phyloP scores from a whole-genome alignment of 2,113 vertebrate genomes.

The Australoheros scitulus region DNA sequence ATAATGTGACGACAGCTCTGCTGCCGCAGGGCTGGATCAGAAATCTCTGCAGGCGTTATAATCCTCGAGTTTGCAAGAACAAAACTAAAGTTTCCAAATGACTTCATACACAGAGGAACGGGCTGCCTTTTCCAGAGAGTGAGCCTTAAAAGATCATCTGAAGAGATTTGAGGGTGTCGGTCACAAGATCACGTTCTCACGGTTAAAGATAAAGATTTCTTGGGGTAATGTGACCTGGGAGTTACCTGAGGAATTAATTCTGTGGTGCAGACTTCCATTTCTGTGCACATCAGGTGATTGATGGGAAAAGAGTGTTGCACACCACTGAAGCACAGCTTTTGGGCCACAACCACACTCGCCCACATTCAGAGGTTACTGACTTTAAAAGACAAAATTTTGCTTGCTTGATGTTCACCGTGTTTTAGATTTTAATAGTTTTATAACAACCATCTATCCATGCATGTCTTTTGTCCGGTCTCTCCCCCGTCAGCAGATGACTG shows the following conservation, averaged over 20 bases:
- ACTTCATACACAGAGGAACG: background rate
- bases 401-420: too few relatives aligned
- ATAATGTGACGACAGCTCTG: background rate
- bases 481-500: too few relatives aligned
- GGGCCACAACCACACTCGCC: background rate
- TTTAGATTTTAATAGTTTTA: too few relatives aligned
- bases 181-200: background rate
- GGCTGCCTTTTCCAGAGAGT: background rate
- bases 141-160: background rate
- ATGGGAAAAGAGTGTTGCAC: background rate
- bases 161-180: background rate
- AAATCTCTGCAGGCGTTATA: slow-evolving; percentile 12
- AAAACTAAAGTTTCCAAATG: background rate
- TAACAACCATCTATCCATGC: too few relatives aligned
- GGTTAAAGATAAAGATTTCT: background rate
- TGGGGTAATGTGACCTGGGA: background rate
- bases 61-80: background rate
- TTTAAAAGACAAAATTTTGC: background rate
- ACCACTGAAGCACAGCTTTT: background rate
- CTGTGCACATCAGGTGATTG: background rate
- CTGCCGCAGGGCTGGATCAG: background rate
- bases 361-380: background rate
- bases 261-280: background rate
- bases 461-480: too few relatives aligned
- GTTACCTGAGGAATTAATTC: background rate